Base-by-base conservation (phyloP, 2,888 invertebrate species). In the Zaprionus bogoriensis region DNA sequence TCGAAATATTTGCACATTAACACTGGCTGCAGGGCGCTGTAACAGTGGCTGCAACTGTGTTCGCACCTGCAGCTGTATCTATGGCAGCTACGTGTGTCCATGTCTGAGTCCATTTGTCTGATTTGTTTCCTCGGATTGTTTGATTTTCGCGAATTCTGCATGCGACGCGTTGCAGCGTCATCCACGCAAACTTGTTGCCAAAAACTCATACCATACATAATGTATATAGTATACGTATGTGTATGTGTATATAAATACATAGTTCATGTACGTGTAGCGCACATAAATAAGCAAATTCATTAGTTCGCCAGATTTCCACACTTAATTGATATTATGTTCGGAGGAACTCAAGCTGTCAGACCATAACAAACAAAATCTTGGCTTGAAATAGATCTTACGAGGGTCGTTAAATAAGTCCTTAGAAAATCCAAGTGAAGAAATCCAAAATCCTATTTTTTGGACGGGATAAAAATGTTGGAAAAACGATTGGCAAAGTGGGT, bases 111-210 rank as follows among this genome's bases (percentile, higher is more conserved):
- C 53, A 22, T 20, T 44, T 53, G 48, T 32, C 28, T 50, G 44
- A 42, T n/a, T 44, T 61, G 52, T 52, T 42, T 39, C 25, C 54
- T 58, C 48, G 39, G 39, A 63, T 74, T 74, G 68, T 74, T 59
- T 63, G 52, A 38, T 54, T 48, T 51, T 63, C 48, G 38, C 65
- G 64, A 10, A 69, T 60, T 60, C 59, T 59, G 53, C 53, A 74
- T 68, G 51, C 70, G 69, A 65, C 57, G 75, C 72, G 60, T 65
- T 72, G 75, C 71, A 70, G 50, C 72, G 75, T 72, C 66, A 72
- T 74, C 47, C 30, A 32, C 48, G 45, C 9, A 44, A 20, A 20
- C 20, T 41, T 20, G 19, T 20, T 22, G 20, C 41, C 38, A 39
- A 19, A 39, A 39, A 19, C 12, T 19, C 39, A 54, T 38, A 22